phyloP scores from a whole-genome alignment of 2,797 vertebrate species.

The Scleropages formosus region DNA sequence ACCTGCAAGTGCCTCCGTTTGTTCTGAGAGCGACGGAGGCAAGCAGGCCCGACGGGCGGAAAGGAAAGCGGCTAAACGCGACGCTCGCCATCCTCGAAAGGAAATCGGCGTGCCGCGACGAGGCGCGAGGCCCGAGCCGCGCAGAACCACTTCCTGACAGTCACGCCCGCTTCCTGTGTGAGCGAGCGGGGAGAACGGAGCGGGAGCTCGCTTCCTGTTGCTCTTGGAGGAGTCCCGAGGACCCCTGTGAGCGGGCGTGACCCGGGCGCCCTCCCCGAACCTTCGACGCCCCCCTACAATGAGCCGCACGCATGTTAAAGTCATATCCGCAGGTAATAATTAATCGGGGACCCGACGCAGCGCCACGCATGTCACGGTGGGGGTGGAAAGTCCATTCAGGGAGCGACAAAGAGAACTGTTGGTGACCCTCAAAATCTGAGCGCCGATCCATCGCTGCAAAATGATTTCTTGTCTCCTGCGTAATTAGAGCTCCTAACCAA shows the following conservation, averaged over 20 bases:
- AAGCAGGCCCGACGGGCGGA: not conserved
- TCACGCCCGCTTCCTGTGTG: constrained; percentile 68
- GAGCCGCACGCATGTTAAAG: not conserved
- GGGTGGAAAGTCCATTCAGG: no score
- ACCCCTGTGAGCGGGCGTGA: constrained; percentile 49
- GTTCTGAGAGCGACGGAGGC: not conserved
- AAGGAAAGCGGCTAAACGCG: not conserved
- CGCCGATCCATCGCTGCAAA: no score
- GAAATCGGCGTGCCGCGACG: constrained; percentile 6
- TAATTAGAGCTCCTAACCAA: no score
- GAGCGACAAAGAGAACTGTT: no score
- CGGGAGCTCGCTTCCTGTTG: constrained; percentile 61
- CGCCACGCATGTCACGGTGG: no score
- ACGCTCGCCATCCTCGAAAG: constrained; percentile 7
- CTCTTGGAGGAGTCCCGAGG: constrained; percentile 45
- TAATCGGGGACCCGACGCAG: no score
- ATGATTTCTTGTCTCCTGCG: no score
- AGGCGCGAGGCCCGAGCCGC: not conserved
- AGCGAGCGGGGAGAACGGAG: constrained; percentile 53
- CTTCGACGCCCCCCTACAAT: not conserved
- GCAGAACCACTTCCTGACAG: constrained; percentile 55
- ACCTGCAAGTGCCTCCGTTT: constrained; percentile 2
- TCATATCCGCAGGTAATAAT: not conserved
- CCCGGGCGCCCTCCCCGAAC: constrained; percentile 39
- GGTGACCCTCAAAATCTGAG: no score